Evolutionary conservation across 2,888 invertebrate genomes (phyloP).

Genomic region (Macaria notata): DNA sequence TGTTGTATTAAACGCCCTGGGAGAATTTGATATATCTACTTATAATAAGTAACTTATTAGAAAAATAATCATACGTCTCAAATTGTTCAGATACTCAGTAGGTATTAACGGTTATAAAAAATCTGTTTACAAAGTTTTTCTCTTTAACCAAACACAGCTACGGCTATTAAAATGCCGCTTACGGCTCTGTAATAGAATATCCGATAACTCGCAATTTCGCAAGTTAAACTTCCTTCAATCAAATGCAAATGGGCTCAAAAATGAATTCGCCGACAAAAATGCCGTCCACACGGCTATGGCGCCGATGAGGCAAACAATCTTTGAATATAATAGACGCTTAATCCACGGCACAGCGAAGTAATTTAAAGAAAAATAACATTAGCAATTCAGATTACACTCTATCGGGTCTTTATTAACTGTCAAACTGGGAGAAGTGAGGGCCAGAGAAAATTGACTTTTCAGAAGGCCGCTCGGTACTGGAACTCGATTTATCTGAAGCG

Average conservation of each 20-base stretch:
- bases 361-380: constrained; percentile 81
- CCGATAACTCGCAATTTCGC: constrained; percentile 5
- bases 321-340: constrained; percentile 71
- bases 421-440: constrained; percentile 64
- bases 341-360: constrained; percentile 66
- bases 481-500: constrained; percentile 58
- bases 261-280: constrained; percentile 12
- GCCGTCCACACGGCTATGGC: constrained; percentile 42
- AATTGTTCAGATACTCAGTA: too few species aligned
- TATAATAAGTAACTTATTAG: too few species aligned
- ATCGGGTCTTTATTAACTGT: constrained; percentile 75
- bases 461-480: constrained; percentile 49
- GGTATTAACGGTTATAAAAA: too few species aligned
- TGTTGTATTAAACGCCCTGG: too few species aligned
- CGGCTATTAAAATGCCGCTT: neutral
- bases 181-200: neutral
- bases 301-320: constrained; percentile 66
- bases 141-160: neutral
- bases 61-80: too few species aligned
- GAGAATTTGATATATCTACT: too few species aligned
- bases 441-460: constrained; percentile 66
- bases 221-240: constrained; percentile 6
- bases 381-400: constrained; percentile 76
- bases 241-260: constrained; percentile 16
- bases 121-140: too few species aligned